A percentile compares a stretch with the other conserved stretches of the same genome.
Evolutionary conservation across 2,797 vertebrate species (phyloP).

Genomic region (Anolis apletophallus): DNA sequence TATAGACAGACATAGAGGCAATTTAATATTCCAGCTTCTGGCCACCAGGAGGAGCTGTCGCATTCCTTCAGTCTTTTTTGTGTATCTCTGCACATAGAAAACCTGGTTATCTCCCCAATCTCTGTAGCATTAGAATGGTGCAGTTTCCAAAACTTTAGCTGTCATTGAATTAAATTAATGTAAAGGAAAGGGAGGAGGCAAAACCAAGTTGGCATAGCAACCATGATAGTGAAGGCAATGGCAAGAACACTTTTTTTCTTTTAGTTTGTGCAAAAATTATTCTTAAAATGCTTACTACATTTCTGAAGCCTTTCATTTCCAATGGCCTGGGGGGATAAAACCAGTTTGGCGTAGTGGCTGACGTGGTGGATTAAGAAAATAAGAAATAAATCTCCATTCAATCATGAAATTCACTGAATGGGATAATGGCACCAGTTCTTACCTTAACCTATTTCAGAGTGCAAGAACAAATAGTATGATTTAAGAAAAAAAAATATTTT

Average conservation of each 20-base stretch:
- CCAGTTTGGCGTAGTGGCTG: no score
- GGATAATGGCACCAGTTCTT: no score
- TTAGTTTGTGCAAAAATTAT: neutral
- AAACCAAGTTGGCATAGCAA: neutral
- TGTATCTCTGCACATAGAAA: neutral
- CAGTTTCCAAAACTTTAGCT: neutral
- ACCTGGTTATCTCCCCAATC: neutral
- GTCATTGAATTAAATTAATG: neutral
- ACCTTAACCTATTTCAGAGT: neutral
- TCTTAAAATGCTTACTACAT: neutral
- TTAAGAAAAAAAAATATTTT: neutral
- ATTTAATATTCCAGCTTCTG: no score
- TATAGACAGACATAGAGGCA: no score
- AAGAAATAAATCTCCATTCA: neutral
- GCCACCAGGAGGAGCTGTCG: no score
- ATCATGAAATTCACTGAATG: neutral
- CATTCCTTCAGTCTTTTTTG: no score
- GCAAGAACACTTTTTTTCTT: no score
- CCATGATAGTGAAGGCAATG: neutral
- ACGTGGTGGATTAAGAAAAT: neutral
- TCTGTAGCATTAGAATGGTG: constrained; percentile 8
- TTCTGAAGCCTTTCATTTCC: no score
- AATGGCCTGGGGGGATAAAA: neutral
- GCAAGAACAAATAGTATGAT: neutral
- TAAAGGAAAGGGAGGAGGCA: neutral